Evolutionary conservation across 23 tunicate genomes (phyloP).

Genomic region (Botrylloides violaceus): DNA sequence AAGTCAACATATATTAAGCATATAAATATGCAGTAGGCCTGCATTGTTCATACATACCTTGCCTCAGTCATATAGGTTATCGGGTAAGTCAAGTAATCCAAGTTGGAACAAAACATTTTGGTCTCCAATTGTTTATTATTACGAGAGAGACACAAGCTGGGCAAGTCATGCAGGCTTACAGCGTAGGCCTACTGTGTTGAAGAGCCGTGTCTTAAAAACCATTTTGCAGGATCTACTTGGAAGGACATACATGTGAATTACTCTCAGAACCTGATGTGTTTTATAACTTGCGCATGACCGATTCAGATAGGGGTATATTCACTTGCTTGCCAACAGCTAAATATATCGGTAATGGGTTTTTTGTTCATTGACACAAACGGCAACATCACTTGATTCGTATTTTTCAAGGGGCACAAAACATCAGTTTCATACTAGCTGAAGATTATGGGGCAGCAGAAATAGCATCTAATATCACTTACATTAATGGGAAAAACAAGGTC

Average conservation of each 20-base stretch:
- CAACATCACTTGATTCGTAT: background rate
- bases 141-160: no score
- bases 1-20: no score
- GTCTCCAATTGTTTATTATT: no score
- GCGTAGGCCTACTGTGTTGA: no score
- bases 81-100: no score
- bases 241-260: constrained; percentile 16
- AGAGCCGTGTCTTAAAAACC: no score
- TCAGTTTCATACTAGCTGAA: constrained; percentile 24
- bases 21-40: no score
- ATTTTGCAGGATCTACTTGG: background rate
- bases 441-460: constrained; percentile 24
- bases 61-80: no score
- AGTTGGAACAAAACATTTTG: no score
- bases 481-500: constrained; percentile 27
- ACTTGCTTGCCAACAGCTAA: constrained; percentile 29
- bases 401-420: constrained; percentile 21
- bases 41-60: no score
- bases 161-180: no score
- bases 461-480: background rate
- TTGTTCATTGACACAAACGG: background rate
- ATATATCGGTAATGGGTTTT: constrained; percentile 18
- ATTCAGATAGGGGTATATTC: constrained; percentile 13
- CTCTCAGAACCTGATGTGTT: constrained; percentile 23
- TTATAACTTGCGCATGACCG: background rate